Evolutionary conservation across 2,797 vertebrate species (phyloP).

Genomic region (Poecilia velifera): DNA sequence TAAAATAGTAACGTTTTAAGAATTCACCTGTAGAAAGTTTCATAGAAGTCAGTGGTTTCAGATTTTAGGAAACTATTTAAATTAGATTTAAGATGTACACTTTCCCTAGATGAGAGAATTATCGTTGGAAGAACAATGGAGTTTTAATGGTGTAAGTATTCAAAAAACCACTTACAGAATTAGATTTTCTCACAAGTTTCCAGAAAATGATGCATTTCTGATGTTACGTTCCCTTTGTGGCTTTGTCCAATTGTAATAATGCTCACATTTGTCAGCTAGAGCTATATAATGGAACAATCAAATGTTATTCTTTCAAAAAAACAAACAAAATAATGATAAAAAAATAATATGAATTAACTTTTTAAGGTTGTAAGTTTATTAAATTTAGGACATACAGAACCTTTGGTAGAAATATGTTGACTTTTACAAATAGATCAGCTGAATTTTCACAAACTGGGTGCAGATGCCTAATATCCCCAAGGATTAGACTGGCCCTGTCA

Average conservation of each 20-base stretch:
- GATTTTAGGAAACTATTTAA: neutral
- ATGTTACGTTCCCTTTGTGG: neutral
- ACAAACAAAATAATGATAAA: neutral
- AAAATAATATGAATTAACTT: neutral
- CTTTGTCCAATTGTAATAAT: neutral
- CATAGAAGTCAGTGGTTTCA: neutral
- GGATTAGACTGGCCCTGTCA: constrained; percentile 42
- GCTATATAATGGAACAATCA: neutral
- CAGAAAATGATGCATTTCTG: neutral
- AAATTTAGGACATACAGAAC: neutral
- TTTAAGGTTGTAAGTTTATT: neutral
- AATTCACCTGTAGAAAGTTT: neutral
- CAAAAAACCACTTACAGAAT: neutral
- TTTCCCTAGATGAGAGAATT: neutral
- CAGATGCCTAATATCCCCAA: constrained; percentile 24
- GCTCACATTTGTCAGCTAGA: neutral
- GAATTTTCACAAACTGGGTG: constrained; percentile 16
- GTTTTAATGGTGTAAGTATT: neutral
- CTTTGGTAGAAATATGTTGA: neutral
- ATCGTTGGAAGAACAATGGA: neutral
- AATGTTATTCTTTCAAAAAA: neutral
- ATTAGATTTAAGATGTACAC: neutral
- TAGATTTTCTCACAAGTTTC: neutral
- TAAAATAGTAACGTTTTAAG: neutral
- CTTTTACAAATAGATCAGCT: neutral